phyloP scores from a whole-genome alignment of 2,797 vertebrate genomes.

The Leptodactylus fallax region DNA sequence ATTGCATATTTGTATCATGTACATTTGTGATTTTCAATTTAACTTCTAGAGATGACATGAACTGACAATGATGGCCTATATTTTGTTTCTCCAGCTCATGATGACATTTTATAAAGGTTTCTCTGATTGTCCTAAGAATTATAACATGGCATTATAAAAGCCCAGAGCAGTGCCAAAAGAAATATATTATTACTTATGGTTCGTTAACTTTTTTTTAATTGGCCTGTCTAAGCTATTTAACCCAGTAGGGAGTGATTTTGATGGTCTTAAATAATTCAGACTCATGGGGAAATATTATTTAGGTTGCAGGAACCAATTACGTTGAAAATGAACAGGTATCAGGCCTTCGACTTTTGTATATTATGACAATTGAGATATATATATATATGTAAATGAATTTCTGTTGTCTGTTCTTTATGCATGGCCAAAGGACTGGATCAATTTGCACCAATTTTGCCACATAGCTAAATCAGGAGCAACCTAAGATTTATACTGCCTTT shows the following conservation, averaged over 20 bases:
- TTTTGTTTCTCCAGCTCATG: background rate
- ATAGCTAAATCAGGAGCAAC: too few species aligned
- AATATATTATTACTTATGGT: conserved; percentile 55
- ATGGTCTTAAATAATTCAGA: conserved; percentile 52
- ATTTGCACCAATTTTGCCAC: too few species aligned
- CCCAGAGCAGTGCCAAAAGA: conserved; percentile 32
- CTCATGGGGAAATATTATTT: conserved; percentile 22
- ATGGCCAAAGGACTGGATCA: too few species aligned
- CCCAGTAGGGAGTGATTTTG: conserved; percentile 55
- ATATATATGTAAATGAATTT: too few species aligned
- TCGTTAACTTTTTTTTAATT: conserved; percentile 58
- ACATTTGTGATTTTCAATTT: background rate
- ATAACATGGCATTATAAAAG: conserved; percentile 51
- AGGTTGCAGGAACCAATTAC: background rate
- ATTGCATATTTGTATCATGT: background rate
- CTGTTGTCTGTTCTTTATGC: too few species aligned
- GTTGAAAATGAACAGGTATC: background rate
- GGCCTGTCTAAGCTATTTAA: conserved; percentile 54
- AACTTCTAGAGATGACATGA: background rate
- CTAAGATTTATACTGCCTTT: too few species aligned
- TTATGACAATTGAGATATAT: too few species aligned
- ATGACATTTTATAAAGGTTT: conserved; percentile 36
- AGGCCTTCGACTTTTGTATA: background rate
- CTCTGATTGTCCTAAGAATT: conserved; percentile 26
- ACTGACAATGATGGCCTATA: background rate